Evolutionary conservation across 2,797 vertebrate genomes (phyloP).

Genomic region (Cynopterus sphinx): DNA sequence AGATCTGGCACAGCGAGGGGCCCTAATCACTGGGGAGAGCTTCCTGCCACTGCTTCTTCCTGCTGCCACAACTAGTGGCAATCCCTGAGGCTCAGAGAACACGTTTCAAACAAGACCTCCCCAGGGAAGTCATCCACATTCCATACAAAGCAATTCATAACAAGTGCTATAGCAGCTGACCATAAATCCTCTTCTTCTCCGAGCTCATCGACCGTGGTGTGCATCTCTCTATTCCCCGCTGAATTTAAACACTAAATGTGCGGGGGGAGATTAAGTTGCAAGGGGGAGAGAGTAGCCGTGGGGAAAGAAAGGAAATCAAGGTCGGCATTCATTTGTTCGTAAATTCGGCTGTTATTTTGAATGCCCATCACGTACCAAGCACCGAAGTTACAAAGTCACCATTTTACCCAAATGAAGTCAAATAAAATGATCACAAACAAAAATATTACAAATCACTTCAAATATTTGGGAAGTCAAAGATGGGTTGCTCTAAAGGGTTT

Average conservation of each 20-base stretch:
- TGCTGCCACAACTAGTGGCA: slow-evolving; percentile 72
- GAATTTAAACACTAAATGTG: background rate
- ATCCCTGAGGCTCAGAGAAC: slow-evolving; percentile 64
- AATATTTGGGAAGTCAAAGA: background rate
- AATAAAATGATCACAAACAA: background rate
- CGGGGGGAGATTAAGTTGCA: background rate
- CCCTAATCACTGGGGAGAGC: background rate
- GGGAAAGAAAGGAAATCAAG: background rate
- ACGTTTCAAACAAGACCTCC: slow-evolving; percentile 74
- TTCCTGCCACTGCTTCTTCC: background rate
- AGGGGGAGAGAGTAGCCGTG: background rate
- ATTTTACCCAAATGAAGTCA: background rate
- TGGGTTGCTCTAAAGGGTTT: background rate
- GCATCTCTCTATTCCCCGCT: slow-evolving; percentile 57
- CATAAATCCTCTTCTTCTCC: slow-evolving; percentile 59
- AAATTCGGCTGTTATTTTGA: background rate
- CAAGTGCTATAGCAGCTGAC: slow-evolving; percentile 54
- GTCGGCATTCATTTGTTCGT: background rate
- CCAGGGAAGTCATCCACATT: slow-evolving; percentile 73
- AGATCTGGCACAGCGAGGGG: background rate
- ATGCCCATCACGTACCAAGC: background rate
- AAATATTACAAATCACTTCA: background rate
- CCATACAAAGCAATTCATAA: slow-evolving; percentile 64
- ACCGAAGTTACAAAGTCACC: background rate
- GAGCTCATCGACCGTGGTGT: slow-evolving; percentile 43